Evolutionary conservation across 2,797 vertebrate species (phyloP).

Genomic region (Botia kubotai): DNA sequence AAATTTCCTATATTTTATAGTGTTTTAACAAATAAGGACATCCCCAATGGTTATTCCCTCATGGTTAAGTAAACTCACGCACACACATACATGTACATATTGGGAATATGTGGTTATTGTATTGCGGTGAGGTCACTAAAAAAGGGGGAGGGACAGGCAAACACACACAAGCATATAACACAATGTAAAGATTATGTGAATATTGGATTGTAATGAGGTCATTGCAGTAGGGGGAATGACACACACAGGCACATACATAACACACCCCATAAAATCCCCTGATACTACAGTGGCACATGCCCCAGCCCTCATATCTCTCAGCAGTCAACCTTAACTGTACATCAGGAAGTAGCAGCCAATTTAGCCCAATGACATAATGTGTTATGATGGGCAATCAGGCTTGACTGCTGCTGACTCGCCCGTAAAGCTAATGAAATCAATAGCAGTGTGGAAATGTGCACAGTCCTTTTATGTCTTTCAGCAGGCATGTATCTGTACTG

Average conservation of each 20-base stretch:
- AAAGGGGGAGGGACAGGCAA: not conserved
- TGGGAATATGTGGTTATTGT: not conserved
- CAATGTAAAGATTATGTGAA: slow-evolving; percentile 9
- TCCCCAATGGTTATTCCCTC: too few relatives aligned
- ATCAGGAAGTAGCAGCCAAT: slow-evolving; percentile 36
- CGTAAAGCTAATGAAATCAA: slow-evolving; percentile 67
- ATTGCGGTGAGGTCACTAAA: not conserved
- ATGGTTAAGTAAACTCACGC: too few relatives aligned
- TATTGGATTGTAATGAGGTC: slow-evolving; percentile 47
- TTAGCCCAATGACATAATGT: slow-evolving; percentile 63
- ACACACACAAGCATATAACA: not conserved
- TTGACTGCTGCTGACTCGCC: slow-evolving; percentile 59
- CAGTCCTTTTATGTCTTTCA: slow-evolving; percentile 8
- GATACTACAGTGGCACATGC: slow-evolving; percentile 12
- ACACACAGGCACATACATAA: not conserved
- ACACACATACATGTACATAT: not conserved
- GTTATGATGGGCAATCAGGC: slow-evolving; percentile 63
- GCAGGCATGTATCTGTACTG: slow-evolving; percentile 9
- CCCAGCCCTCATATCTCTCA: slow-evolving; percentile 27
- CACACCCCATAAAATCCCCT: not conserved
- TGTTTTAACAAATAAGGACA: too few relatives aligned
- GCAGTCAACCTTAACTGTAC: slow-evolving; percentile 44
- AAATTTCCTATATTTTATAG: too few relatives aligned
- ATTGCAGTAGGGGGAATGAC: not conserved
- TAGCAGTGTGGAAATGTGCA: slow-evolving; percentile 58